Conservation (phyloP, 2,797 vertebrate species). For the Florisuga fusca region DNA sequence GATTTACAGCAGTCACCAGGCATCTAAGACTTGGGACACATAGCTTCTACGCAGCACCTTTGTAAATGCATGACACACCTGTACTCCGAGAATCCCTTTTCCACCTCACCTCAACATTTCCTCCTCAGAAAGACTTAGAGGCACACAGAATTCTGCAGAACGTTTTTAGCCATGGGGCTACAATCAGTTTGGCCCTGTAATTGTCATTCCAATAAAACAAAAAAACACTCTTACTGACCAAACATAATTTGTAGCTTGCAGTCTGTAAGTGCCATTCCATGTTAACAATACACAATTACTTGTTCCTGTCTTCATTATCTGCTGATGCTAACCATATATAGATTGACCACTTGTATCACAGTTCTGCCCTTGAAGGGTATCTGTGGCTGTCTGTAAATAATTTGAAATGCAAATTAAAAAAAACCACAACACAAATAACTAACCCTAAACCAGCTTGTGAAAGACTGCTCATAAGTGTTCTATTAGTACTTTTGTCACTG, state of each 20-base stretch:
- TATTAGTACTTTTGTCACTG: constrained; percentile 68
- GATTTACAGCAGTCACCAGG: not conserved
- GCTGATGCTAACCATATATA: constrained; percentile 3
- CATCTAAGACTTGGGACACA: not conserved
- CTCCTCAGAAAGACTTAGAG: not conserved
- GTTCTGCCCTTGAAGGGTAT: not conserved
- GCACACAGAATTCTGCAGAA: not conserved
- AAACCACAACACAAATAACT: too few species aligned
- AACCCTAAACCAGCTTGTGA: constrained; percentile 20
- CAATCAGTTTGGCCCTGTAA: not conserved
- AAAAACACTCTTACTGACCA: not conserved
- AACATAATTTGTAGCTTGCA: not conserved
- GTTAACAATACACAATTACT: not conserved
- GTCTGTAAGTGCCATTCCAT: not conserved
- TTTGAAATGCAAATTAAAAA: constrained; percentile 35
- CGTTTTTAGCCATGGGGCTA: not conserved
- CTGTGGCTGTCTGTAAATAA: constrained; percentile 46
- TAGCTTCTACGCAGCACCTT: not conserved
- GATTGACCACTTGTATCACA: not conserved
- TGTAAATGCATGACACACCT: accelerated
- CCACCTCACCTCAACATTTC: not conserved
- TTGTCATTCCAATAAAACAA: not conserved
- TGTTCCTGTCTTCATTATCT: not conserved
- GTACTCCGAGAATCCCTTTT: not conserved
- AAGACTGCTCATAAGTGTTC: constrained; percentile 30